Conservation (phyloP, 2,113 vertebrate genomes). For the Pseudolaguvia tuberculata region DNA sequence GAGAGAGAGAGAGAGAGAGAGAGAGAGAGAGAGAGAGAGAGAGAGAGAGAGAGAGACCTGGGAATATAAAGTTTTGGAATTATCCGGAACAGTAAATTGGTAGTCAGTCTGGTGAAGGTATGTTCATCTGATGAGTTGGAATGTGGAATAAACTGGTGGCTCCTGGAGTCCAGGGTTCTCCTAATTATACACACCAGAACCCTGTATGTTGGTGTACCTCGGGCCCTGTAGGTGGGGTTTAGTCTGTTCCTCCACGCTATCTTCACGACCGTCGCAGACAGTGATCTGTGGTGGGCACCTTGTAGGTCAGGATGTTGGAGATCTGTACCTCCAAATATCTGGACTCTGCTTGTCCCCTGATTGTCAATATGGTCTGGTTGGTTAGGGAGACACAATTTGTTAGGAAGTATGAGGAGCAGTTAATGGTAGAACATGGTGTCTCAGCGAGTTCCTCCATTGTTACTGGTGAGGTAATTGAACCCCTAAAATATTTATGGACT, state of each 20-base stretch:
- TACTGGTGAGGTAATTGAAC: not conserved
- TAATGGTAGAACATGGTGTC: not conserved
- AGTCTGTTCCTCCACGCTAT: not conserved
- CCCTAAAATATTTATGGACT: constrained; percentile 41
- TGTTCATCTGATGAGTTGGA: too few species aligned
- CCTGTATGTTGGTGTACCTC: too few species aligned
- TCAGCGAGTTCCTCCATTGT: not conserved
- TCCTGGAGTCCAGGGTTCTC: too few species aligned
- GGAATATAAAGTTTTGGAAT: not conserved
- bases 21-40: not conserved
- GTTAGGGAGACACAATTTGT: not conserved
- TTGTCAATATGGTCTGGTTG: not conserved
- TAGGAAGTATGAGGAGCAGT: not conserved
- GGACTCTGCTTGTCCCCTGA: not conserved
- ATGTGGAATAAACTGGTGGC: too few species aligned
- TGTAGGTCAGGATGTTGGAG: too few species aligned
- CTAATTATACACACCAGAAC: too few species aligned
- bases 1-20: not conserved
- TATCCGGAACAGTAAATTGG: not conserved
- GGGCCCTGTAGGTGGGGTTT: too few species aligned
- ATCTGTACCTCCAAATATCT: too few species aligned
- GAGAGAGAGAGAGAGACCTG: too few species aligned
- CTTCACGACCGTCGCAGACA: not conserved
- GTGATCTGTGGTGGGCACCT: too few species aligned
- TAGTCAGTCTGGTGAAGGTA: not conserved